A percentile compares a stretch with the other conserved stretches of the same genome.
These are phyloP conservation scores for Eilema sororculum DNA, from an alignment of 2,888 invertebrate species.

Conservation along the genomic window DNA sequence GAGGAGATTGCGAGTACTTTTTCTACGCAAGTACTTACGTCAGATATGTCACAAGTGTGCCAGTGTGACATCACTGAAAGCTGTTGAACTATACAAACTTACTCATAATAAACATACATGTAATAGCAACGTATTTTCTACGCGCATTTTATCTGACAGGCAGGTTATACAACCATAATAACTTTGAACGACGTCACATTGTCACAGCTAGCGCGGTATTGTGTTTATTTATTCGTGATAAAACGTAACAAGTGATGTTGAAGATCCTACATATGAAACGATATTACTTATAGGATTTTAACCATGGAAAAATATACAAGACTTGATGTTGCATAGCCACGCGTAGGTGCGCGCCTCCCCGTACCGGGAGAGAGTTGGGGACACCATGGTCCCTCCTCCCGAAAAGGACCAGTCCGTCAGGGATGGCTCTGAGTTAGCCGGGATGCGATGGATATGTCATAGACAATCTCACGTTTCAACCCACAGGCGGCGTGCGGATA, in stretches of 20 bases:
- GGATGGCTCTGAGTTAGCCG: too few species aligned
- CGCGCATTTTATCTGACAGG: constrained; percentile 1
- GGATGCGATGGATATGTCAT: too few species aligned
- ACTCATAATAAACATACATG: not conserved
- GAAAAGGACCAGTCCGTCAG: too few species aligned
- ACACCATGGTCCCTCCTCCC: too few species aligned
- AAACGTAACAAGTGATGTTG: not conserved
- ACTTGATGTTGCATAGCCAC: too few species aligned
- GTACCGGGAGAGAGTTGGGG: too few species aligned
- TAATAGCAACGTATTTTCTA: not conserved
- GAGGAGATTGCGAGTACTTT: constrained; percentile 29
- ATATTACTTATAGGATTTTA: not conserved
- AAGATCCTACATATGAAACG: not conserved
- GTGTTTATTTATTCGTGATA: not conserved
- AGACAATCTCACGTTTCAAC: too few species aligned
- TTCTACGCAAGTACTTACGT: constrained; percentile 22
- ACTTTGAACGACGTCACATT: constrained; percentile 2
- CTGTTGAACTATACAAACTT: constrained; percentile 3
- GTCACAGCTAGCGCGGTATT: not conserved
- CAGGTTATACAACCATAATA: constrained; percentile 7
- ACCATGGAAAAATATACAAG: not conserved
- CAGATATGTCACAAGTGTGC: constrained; percentile 19
- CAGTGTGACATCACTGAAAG: constrained; percentile 6
- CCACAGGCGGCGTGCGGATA: too few species aligned
- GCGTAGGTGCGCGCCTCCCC: too few species aligned